Base-by-base conservation (phyloP, 2,113 vertebrate genomes). In the Dasyurus viverrinus region DNA sequence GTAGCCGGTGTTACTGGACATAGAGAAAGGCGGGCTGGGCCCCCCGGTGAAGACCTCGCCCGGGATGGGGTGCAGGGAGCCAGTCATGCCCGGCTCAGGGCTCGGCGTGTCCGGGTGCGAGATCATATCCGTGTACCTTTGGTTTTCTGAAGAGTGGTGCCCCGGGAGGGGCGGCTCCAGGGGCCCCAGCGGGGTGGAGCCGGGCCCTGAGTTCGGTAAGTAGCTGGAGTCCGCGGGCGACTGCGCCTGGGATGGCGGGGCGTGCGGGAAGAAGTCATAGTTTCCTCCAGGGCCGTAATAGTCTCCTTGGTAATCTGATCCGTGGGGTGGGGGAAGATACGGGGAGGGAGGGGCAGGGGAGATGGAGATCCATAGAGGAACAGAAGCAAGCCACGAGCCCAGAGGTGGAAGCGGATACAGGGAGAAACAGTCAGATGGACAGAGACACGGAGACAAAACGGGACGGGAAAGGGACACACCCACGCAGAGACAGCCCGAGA, bases 51-150 rank as follows among this genome's bases (percentile, higher is more conserved):
- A 99, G n/a, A 99, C 99, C 96, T 99, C 99, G 54, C 99, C 99
- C 0, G 99, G 98, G 95, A 99, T 99, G 84, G 99, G 99, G 98
- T 99, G 99, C 98, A 99, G 98, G 24, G 99, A 99, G 53, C 99
- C 98, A 0, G 99, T 98, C 98, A 99, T 98, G 93, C 99, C 99
- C 14, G 99, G 99, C 97, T 99, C 99, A 0, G 99, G 99, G 97
- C 99, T 99, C 54, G 99, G 99, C 89, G 99, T 99, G 98, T 99
- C 99, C 42, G 99, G 99, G 84, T 99, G 99, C 90, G 99, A 99
- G 98, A 99, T 99, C 99, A 99, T 99, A 99, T 99, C 99, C 98
- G 99, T 99, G 98, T 99, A 99, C 98, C 99, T 99, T 99, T 99
- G 99, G 99, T 99, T 99, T 97, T 99, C 99, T 94, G 99, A 99